Evolutionary conservation across 2,888 invertebrate genomes (phyloP), one percentile per base, ranked within the genome.

Genomic region (Oscheius onirici): DNA sequence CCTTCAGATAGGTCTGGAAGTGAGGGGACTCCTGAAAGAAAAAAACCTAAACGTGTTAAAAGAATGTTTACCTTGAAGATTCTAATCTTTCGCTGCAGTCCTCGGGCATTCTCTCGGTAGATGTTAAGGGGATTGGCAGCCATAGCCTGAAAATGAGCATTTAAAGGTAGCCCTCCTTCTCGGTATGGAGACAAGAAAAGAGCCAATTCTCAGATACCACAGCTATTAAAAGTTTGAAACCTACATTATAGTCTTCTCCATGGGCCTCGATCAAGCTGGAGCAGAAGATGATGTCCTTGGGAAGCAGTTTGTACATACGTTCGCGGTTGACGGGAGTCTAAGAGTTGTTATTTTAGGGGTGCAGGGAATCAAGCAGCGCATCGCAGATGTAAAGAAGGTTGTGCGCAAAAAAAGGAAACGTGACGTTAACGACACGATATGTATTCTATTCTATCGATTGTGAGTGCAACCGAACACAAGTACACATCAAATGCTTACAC

Each of bases 281-380:
- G 73, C 86, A 86, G 81, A 80, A 86, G 60, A 84, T 73, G 69
- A 86, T 81, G 69, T 86, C 86, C 65, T 80, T 81, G 20, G 83
- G 84, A 55, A 84, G 75, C 51, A 86, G 77, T 57, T 82, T 82
- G 78, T 84, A 81, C 66, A 79, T 73, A 46, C 85, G 83, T 57
- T 84, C 83, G 54, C 84, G 74, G 71, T 72, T 77, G 20, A 57
- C 55, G 57, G 80, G 80, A 41, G 79, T 79, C 79, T 79, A 65
- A 65, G 75, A 11, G 26, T 24, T 28, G 49, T 24, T n/a, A 28
- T 17, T 28, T 52, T 22, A 52, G 10, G 10, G 41, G 24, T 43
- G 17, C 44, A 46, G 43, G n/a, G 51, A 24, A 58, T 41, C n/a
- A 58, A 41, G 24, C 20, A 6, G 58, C 41, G 20, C n/a, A 2